Percentiles rank a stretch among this genome's conserved stretches.
These are phyloP conservation scores for Nesoenas mayeri DNA, from an alignment of 2,113 vertebrate genomes.

Conservation along the genomic window DNA sequence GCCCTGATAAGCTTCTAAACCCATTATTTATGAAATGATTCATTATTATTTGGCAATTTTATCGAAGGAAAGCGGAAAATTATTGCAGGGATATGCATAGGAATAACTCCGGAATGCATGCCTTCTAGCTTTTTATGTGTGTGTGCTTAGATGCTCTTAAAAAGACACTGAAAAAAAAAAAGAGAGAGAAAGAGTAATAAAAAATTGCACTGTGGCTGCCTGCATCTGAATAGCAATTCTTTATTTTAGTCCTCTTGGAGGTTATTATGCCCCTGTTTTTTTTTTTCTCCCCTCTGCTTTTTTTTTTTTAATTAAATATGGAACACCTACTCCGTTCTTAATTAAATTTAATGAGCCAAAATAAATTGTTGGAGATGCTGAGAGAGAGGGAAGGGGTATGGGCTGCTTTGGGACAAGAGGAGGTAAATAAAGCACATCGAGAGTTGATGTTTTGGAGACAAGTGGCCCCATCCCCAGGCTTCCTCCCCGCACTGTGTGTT, in stretches of 20 bases:
- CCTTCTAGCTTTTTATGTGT: slow-evolving; percentile 70
- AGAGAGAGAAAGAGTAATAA: slow-evolving; percentile 15
- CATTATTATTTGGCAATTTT: slow-evolving; percentile 95
- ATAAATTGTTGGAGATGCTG: slow-evolving; percentile 48
- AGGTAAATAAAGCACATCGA: slow-evolving; percentile 18
- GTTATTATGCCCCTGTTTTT: slow-evolving; percentile 42
- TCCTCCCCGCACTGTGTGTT: neutral
- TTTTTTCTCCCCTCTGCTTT: too few relatives aligned
- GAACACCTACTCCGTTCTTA: slow-evolving; percentile 66
- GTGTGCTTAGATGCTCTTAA: slow-evolving; percentile 68
- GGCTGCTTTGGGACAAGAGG: slow-evolving; percentile 10
- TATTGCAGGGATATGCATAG: slow-evolving; percentile 78
- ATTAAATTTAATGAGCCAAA: slow-evolving; percentile 77
- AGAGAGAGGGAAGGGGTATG: slow-evolving; percentile 14
- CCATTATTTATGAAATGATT: slow-evolving; percentile 97
- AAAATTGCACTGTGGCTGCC: slow-evolving; percentile 55
- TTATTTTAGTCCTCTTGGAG: slow-evolving; percentile 65
- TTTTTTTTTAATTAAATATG: slow-evolving; percentile 41
- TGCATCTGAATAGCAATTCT: slow-evolving; percentile 60
- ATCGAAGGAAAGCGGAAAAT: slow-evolving; percentile 87
- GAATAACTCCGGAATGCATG: slow-evolving; percentile 74
- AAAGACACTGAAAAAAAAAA: slow-evolving; percentile 42
- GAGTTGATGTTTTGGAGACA: neutral
- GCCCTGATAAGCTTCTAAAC: slow-evolving; percentile 91
- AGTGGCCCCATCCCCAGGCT: neutral